phyloP scores from a whole-genome alignment of 2,113 vertebrate genomes.

The Eleginops maclovinus region DNA sequence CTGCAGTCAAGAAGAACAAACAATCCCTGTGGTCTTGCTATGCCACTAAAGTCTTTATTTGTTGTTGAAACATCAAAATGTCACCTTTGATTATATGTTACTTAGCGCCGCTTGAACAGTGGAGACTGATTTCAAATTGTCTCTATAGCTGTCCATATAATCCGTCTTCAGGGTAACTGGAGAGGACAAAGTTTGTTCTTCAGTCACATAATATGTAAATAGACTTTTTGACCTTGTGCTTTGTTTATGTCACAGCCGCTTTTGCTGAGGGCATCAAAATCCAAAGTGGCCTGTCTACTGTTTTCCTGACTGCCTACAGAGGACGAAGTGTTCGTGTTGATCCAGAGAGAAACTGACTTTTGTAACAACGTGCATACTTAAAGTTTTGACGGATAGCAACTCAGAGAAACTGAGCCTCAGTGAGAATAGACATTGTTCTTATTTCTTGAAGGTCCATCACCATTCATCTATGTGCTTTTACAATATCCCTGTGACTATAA shows the following conservation, averaged over 20 bases:
- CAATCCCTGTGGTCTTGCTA: neutral
- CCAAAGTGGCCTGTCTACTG: neutral
- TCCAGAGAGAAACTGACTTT: neutral
- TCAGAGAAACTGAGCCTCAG: neutral
- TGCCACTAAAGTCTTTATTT: neutral
- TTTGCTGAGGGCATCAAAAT: neutral
- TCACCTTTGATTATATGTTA: conserved; percentile 7
- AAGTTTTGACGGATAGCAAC: neutral
- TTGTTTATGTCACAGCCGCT: neutral
- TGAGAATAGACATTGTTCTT: neutral
- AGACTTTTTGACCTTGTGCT: neutral
- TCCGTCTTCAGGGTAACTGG: neutral
- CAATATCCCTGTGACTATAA: neutral
- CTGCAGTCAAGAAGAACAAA: neutral
- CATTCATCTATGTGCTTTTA: neutral
- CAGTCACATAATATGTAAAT: neutral
- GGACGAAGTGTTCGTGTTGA: neutral
- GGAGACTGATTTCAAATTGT: neutral
- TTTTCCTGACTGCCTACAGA: neutral
- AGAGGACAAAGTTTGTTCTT: neutral
- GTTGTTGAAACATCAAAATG: neutral
- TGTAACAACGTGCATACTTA: neutral
- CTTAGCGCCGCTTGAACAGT: neutral
- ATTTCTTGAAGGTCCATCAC: neutral
- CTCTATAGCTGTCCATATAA: neutral